Conservation (phyloP, 2,113 vertebrate species). For the Paracanthobrama guichenoti region DNA sequence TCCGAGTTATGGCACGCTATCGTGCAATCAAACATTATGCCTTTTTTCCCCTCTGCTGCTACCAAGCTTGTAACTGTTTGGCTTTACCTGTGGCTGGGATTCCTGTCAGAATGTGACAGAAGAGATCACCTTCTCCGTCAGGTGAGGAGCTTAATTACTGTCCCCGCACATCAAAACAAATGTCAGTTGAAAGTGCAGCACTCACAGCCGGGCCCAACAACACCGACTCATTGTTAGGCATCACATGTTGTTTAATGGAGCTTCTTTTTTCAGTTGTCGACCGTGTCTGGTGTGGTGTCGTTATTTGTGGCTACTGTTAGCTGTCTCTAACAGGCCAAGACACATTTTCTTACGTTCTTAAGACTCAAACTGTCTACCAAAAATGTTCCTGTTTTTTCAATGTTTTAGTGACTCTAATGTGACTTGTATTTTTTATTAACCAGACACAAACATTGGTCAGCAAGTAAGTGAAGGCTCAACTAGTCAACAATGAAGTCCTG, state of each 20-base stretch:
- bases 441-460: slow-evolving; percentile 68
- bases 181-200: slow-evolving; percentile 78
- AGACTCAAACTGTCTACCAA: background rate
- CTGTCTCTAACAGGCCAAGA: slow-evolving; percentile 70
- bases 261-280: slow-evolving; percentile 58
- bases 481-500: background rate
- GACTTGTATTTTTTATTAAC: background rate
- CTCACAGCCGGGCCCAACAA: slow-evolving; percentile 69
- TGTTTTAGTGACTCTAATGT: background rate
- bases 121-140: slow-evolving; percentile 76
- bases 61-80: slow-evolving; percentile 76
- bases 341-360: slow-evolving; percentile 54
- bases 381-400: background rate
- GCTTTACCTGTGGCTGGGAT: slow-evolving; percentile 75
- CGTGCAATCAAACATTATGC: slow-evolving; percentile 75
- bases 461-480: background rate
- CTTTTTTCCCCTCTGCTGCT: slow-evolving; percentile 68
- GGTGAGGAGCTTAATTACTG: slow-evolving; percentile 84
- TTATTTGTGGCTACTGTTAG: slow-evolving; percentile 73
- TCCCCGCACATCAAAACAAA: slow-evolving; percentile 77
- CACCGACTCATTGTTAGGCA: slow-evolving; percentile 72
- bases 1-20: slow-evolving; percentile 68
- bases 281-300: slow-evolving; percentile 47
- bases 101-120: slow-evolving; percentile 83
- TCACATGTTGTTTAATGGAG: slow-evolving; percentile 69